A percentile compares a stretch with the other conserved stretches of the same genome.
These are phyloP conservation scores for Forbesichthys papilliferus DNA, from an alignment of 2,113 vertebrate species.

Conservation along the genomic window DNA sequence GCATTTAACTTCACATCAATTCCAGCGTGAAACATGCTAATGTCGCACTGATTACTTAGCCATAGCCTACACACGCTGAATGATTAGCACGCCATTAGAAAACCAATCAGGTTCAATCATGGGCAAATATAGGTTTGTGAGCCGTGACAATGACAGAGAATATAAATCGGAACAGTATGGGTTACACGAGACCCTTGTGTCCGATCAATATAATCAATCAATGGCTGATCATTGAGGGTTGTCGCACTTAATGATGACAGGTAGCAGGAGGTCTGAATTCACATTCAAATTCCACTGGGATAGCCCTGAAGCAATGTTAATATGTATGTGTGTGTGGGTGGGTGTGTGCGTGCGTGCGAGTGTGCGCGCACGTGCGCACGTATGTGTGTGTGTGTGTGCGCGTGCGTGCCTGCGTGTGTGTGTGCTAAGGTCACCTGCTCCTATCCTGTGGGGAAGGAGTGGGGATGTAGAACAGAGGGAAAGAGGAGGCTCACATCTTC, in stretches of 20 bases:
- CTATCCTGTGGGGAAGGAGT: neutral
- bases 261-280: conserved; percentile 50
- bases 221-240: conserved; percentile 51
- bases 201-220: conserved; percentile 61
- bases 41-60: conserved; percentile 1
- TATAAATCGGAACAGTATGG: conserved; percentile 18
- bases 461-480: neutral
- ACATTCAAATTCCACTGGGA: conserved; percentile 48
- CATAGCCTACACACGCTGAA: conserved; percentile 8
- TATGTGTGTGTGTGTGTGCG: conserved; percentile 43
- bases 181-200: conserved; percentile 20
- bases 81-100: conserved; percentile 43
- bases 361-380: too few species aligned
- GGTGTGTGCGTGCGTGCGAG: too few species aligned
- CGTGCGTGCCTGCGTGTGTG: too few species aligned
- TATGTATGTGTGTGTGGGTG: conserved; percentile 39
- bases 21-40: conserved; percentile 36
- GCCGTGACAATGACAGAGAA: conserved; percentile 30
- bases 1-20: conserved; percentile 26
- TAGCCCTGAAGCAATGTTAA: conserved; percentile 27
- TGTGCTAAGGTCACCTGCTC: too few species aligned
- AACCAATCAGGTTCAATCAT: conserved; percentile 29
- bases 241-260: conserved; percentile 27
- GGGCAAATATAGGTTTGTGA: conserved; percentile 34
- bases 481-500: neutral